Conservation (phyloP, 2,113 vertebrate species). For the Ophthalmolycus amberensis region DNA sequence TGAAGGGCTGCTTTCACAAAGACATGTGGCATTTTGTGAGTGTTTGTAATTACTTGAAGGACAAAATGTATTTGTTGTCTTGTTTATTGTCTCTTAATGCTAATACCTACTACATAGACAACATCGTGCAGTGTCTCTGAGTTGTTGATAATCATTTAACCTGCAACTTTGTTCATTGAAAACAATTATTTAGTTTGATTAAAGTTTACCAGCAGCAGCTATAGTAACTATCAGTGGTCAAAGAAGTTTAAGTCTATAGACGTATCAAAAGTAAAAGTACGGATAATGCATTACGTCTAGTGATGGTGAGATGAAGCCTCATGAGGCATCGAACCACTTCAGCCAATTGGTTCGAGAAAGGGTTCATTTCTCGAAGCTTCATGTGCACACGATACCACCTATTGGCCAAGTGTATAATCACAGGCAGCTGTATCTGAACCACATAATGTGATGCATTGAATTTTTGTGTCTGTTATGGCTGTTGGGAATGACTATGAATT, state of each 20-base stretch:
- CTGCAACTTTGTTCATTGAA: not conserved
- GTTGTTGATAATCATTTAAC: not conserved
- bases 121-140: not conserved
- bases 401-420: too few relatives aligned
- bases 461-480: too few relatives aligned
- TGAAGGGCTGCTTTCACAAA: conserved; percentile 61
- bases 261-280: not conserved
- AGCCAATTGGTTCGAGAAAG: too few relatives aligned
- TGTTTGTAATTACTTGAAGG: conserved; percentile 50
- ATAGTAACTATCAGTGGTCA: not conserved
- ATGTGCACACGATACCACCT: too few relatives aligned
- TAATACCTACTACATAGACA: not conserved
- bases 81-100: conserved; percentile 1
- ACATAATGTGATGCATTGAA: too few relatives aligned
- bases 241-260: not conserved
- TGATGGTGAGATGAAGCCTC: too few relatives aligned
- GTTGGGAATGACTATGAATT: too few relatives aligned
- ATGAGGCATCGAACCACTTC: too few relatives aligned
- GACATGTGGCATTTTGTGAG: conserved; percentile 68
- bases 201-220: not conserved
- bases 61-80: conserved; percentile 25
- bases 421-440: too few relatives aligned
- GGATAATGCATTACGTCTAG: not conserved
- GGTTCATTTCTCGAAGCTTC: too few relatives aligned
- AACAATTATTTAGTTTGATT: not conserved